Conservation (phyloP, 1,140 invertebrate species). For the Pectinophora gossypiella region DNA sequence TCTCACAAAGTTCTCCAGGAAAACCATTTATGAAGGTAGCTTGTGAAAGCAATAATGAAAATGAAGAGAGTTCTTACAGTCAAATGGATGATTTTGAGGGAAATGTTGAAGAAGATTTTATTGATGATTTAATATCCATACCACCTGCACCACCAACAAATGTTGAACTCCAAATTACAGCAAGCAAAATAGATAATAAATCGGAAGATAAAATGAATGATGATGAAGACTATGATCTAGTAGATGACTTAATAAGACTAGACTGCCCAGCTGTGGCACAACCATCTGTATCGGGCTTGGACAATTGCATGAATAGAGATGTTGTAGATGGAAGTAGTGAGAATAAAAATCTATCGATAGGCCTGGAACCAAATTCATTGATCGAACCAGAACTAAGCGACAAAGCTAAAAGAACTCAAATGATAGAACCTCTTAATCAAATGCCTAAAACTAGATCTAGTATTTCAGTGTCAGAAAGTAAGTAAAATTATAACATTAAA, state of each 20-base stretch:
- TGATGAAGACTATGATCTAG: slow-evolving; percentile 12
- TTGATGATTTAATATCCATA: slow-evolving; percentile 40
- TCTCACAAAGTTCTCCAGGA: slow-evolving; percentile 57
- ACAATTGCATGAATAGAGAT: no score
- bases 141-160: slow-evolving; percentile 15
- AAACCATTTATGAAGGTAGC: slow-evolving; percentile 38
- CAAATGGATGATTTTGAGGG: slow-evolving; percentile 41
- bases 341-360: not conserved
- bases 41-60: slow-evolving; percentile 18
- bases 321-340: not conserved
- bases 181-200: not conserved
- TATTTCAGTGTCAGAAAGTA: slow-evolving; percentile 22
- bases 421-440: slow-evolving; percentile 36
- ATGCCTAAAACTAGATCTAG: slow-evolving; percentile 14
- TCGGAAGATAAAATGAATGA: not conserved
- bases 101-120: slow-evolving; percentile 34
- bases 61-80: slow-evolving; percentile 51
- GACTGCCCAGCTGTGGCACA: not conserved
- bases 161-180: not conserved
- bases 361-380: not conserved
- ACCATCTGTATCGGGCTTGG: no score
- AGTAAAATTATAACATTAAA: slow-evolving; percentile 15
- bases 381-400: not conserved
- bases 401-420: slow-evolving; percentile 35
- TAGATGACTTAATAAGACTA: slow-evolving; percentile 16